A percentile compares a stretch with the other conserved stretches of the same genome.
Conservation (phyloP, 1,140 invertebrate species). For the Meloidogyne floridensis region DNA sequence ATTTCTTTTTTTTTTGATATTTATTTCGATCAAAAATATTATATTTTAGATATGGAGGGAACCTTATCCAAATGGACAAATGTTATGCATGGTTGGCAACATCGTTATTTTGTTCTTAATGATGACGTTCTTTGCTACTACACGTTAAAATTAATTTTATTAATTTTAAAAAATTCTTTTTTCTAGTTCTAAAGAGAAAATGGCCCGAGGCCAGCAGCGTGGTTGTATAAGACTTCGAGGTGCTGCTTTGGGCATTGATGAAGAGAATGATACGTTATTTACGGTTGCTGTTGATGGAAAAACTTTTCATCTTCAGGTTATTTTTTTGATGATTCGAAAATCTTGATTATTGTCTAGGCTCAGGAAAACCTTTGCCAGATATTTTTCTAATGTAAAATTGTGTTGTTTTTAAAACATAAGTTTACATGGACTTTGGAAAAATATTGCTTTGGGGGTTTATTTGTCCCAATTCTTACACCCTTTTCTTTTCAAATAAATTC, state of each 20-base stretch:
- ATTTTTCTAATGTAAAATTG: too few relatives aligned
- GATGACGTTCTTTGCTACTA: slow-evolving; percentile 61
- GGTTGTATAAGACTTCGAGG: slow-evolving; percentile 83
- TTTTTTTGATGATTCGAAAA: slow-evolving; percentile 19
- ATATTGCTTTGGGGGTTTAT: too few relatives aligned
- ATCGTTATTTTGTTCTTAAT: slow-evolving; percentile 96
- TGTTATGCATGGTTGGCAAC: slow-evolving; percentile 99
- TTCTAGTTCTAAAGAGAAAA: slow-evolving; percentile 81
- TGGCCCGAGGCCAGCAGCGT: slow-evolving; percentile 89
- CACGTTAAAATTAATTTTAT: slow-evolving; percentile 69
- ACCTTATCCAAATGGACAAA: slow-evolving; percentile 99
- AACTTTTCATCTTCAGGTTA: slow-evolving; percentile 92
- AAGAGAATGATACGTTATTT: slow-evolving; percentile 97
- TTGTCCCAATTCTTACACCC: too few relatives aligned
- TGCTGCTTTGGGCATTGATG: slow-evolving; percentile 95
- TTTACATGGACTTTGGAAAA: too few relatives aligned
- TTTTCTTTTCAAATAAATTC: too few relatives aligned
- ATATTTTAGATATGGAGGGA: slow-evolving; percentile 79
- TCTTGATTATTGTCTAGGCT: too few relatives aligned
- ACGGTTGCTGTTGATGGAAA: slow-evolving; percentile 98
- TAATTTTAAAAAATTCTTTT: neutral
- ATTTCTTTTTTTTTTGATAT: too few relatives aligned
- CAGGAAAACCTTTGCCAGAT: too few relatives aligned
- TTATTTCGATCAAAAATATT: too few relatives aligned
- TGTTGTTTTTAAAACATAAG: too few relatives aligned